Base-by-base conservation (phyloP, 2,888 invertebrate species). In the Dolichomitus sp. region DNA sequence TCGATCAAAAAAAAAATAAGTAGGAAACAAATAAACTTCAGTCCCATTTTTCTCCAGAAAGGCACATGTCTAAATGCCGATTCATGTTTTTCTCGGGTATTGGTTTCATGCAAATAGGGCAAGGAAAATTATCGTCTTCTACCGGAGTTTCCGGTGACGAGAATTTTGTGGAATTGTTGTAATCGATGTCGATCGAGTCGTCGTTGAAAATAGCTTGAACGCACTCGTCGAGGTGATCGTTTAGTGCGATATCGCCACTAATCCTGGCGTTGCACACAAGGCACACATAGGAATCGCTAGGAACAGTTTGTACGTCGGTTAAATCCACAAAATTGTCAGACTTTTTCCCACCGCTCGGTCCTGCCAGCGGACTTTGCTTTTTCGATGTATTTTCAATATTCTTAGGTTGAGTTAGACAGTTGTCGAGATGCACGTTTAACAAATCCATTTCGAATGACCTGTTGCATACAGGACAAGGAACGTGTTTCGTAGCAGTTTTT, bases 61-160 rank as follows among this genome's bases (percentile, higher is more conserved):
- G 87, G 78, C 95, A 95, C 4, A 82, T 63, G 91, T 96, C 95
- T 72, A 96, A 94, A 93, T 96, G 96, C 1, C 89, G 85, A 88
- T 95, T 95, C 95, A 96, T 96, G 33, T 94, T 92, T 33, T 84
- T 87, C 86, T 94, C 94, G 85, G 94, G 93, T 52, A 96, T 88
- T 91, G 95, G 93, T 83, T 94, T 85, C 88, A 95, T 94, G 87
- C 96, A 96, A 88, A 95, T 95, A 0, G 96, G 96, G 87, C 96
- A 96, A 0, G 95, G 95, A 1, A 92, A 93, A 87, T 94, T 72
- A n/a, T 91, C 87, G 0, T 92, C 88, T 72, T 94, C 93, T 48
- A 40, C 30, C 27, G 2, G 73, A 66, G 57, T 91, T 30, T 77
- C 40, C 11, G 75, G 66, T 9, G 76, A 73, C 7, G 48, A 52